These are phyloP conservation scores for Penaeus indicus DNA, from an alignment of 1,140 invertebrate species.

Conservation along the genomic window DNA sequence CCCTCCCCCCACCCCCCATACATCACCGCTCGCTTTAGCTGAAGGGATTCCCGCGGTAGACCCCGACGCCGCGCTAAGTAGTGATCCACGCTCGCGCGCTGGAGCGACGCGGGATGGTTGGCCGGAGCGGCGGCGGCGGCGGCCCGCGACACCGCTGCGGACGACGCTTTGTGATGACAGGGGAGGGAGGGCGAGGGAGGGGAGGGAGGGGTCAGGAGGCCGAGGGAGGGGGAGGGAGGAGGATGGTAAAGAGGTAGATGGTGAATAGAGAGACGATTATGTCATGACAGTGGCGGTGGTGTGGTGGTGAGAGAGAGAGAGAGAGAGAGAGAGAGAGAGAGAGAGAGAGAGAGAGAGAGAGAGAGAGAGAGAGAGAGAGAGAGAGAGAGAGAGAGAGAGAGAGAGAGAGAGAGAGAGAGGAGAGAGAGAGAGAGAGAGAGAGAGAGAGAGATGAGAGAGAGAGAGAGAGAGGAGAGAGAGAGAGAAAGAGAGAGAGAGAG, in stretches of 20 bases:
- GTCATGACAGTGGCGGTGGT: too few relatives aligned
- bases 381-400: not conserved
- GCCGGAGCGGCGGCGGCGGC: too few relatives aligned
- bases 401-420: not conserved
- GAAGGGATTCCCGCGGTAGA: too few relatives aligned
- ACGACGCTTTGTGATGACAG: too few relatives aligned
- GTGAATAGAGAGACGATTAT: too few relatives aligned
- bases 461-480: not conserved
- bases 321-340: not conserved
- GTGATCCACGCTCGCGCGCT: too few relatives aligned
- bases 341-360: not conserved
- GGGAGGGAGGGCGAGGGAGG: not conserved
- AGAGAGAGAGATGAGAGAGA: not conserved
- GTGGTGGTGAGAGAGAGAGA: too few relatives aligned
- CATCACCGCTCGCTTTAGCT: too few relatives aligned
- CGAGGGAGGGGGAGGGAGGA: not conserved
- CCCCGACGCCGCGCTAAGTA: too few relatives aligned
- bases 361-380: not conserved
- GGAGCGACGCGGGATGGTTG: too few relatives aligned
- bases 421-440: not conserved
- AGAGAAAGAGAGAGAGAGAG: not conserved
- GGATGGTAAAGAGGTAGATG: too few relatives aligned
- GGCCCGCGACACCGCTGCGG: too few relatives aligned
- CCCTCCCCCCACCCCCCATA: not conserved
- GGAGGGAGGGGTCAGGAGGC: not conserved